These are phyloP conservation scores for Montipora cactus DNA, from an alignment of 64 coral and sea anemone genomes.

Conservation along the genomic window DNA sequence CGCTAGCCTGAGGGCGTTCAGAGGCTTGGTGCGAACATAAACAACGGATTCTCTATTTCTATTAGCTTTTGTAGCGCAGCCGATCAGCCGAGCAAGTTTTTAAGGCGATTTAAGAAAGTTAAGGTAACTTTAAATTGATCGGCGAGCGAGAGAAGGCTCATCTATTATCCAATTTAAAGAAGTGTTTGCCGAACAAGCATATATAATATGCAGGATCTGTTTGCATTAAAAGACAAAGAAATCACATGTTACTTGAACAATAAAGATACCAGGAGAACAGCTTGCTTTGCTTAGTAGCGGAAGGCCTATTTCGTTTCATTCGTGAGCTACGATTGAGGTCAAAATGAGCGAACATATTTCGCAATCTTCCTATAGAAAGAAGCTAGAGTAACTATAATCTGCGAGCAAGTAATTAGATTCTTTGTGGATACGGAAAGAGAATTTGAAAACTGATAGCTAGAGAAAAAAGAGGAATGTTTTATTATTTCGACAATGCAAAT, in stretches of 20 bases:
- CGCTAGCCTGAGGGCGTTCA: not conserved
- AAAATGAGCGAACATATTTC: slow-evolving; percentile 48
- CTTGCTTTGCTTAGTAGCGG: slow-evolving; percentile 62
- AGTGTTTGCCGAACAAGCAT: slow-evolving; percentile 41
- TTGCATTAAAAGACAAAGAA: slow-evolving; percentile 49
- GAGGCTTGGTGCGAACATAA: too few relatives aligned
- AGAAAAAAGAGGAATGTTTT: not conserved
- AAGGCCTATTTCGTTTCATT: not conserved
- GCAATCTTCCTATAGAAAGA: not conserved
- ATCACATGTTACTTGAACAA: slow-evolving; percentile 53
- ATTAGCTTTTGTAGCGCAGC: not conserved
- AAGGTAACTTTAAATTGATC: not conserved
- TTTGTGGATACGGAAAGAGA: not conserved
- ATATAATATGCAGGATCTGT: slow-evolving; percentile 3
- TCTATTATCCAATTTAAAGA: slow-evolving; percentile 29
- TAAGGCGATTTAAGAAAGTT: not conserved
- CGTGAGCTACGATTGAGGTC: not conserved
- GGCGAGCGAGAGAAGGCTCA: not conserved
- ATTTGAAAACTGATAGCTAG: not conserved
- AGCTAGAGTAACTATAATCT: not conserved
- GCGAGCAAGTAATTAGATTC: not conserved
- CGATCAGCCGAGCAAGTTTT: not conserved
- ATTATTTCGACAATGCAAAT: not conserved
- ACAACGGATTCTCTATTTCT: not conserved
- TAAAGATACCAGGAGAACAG: slow-evolving; percentile 37